Evolutionary conservation across 2,888 invertebrate genomes (phyloP).

Genomic region (Drosophila borealis): DNA sequence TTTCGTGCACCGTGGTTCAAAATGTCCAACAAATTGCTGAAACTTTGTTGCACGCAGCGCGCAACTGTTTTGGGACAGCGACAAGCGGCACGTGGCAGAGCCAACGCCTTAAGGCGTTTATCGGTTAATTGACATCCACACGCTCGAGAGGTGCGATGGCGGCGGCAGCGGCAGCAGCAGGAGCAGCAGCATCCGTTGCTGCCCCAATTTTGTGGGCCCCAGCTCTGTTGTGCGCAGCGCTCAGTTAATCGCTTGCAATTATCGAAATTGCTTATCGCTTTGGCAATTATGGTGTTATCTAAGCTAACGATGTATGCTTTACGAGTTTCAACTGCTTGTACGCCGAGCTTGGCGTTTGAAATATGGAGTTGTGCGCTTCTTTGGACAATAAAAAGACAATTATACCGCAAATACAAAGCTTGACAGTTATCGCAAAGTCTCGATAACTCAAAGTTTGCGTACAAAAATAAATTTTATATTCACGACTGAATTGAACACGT

Average conservation of each 20-base stretch:
- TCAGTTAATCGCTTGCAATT: slow-evolving; percentile 48
- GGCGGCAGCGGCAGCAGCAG: not conserved
- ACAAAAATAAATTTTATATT: too few relatives aligned
- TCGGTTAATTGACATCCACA: slow-evolving; percentile 60
- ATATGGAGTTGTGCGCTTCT: not conserved
- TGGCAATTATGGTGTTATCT: slow-evolving; percentile 34
- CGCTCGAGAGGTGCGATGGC: slow-evolving; percentile 16
- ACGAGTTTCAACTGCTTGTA: slow-evolving; percentile 11
- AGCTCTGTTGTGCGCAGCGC: slow-evolving; percentile 7
- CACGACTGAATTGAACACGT: too few relatives aligned
- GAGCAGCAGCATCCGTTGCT: not conserved
- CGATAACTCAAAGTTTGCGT: too few relatives aligned
- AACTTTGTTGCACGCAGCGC: slow-evolving; percentile 48
- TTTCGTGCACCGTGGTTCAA: slow-evolving; percentile 51
- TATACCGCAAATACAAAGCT: too few relatives aligned
- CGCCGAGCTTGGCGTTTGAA: not conserved
- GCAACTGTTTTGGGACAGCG: slow-evolving; percentile 7
- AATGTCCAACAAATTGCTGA: slow-evolving; percentile 50
- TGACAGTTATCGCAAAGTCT: too few relatives aligned
- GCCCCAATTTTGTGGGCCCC: slow-evolving; percentile 8
- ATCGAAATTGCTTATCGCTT: slow-evolving; percentile 52
- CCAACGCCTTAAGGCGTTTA: slow-evolving; percentile 54
- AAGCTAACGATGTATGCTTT: not conserved
- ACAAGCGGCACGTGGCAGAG: slow-evolving; percentile 1
- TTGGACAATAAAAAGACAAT: not conserved